phyloP scores from a whole-genome alignment of 2,113 vertebrate species.

The Anarhynchus alexandrinus region DNA sequence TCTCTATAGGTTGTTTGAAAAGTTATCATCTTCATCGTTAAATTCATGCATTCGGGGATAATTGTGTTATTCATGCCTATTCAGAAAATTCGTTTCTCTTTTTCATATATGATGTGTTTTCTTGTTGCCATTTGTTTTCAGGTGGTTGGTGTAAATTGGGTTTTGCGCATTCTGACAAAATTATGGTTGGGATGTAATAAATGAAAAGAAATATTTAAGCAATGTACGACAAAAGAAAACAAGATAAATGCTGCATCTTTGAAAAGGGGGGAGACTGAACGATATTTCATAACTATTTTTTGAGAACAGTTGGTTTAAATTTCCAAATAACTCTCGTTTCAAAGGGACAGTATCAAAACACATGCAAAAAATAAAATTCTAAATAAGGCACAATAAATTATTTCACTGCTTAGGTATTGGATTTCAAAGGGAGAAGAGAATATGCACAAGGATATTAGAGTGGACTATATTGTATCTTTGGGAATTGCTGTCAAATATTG shows the following conservation, averaged over 20 bases:
- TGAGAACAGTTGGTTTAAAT: slow-evolving; percentile 80
- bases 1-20: neutral
- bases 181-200: neutral
- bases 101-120: neutral
- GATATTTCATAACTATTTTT: slow-evolving; percentile 62
- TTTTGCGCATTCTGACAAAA: neutral
- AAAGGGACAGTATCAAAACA: slow-evolving; percentile 77
- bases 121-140: neutral
- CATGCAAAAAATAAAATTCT: slow-evolving; percentile 78
- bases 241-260: neutral
- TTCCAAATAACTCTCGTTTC: slow-evolving; percentile 73
- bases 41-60: neutral
- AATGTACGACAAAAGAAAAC: neutral
- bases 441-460: slow-evolving; percentile 75
- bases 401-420: slow-evolving; percentile 79
- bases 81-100: neutral
- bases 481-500: slow-evolving; percentile 84
- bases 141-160: neutral
- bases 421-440: slow-evolving; percentile 80
- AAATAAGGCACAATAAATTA: slow-evolving; percentile 82
- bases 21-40: neutral
- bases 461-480: slow-evolving; percentile 78
- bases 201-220: neutral
- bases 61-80: neutral
- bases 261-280: slow-evolving; percentile 37